Percentiles rank a stretch among this genome's conserved stretches.
Evolutionary conservation across 1,140 invertebrate species (phyloP).

Genomic region (Tetramorium alpestre): DNA sequence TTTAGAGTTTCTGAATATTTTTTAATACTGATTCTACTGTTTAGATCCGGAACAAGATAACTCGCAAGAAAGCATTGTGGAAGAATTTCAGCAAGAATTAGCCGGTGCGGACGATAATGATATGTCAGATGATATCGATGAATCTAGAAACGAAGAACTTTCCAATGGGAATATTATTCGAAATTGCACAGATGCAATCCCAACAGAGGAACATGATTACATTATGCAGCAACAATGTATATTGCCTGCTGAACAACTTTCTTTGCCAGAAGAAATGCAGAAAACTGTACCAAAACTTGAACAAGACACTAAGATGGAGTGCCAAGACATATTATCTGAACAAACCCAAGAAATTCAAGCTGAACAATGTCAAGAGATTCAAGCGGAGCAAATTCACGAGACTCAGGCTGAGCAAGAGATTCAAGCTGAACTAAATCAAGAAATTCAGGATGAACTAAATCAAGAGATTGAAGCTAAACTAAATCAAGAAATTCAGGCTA

Average conservation of each 20-base stretch:
- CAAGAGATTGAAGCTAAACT: slow-evolving; percentile 2
- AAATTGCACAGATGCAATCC: slow-evolving; percentile 59
- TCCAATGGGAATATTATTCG: neutral
- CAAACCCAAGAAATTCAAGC: slow-evolving; percentile 13
- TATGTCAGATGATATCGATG: neutral
- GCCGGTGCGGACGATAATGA: neutral
- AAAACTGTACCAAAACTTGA: neutral
- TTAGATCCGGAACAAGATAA: slow-evolving; percentile 51
- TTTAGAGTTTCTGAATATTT: neutral
- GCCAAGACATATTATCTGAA: slow-evolving; percentile 29
- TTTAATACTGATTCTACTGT: neutral
- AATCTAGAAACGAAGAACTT: neutral
- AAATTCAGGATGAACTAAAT: neutral
- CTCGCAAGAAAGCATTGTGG: slow-evolving; percentile 21
- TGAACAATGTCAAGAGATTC: slow-evolving; percentile 12
- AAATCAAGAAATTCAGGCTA: neutral
- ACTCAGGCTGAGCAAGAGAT: neutral
- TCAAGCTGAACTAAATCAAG: slow-evolving; percentile 5
- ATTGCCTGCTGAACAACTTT: slow-evolving; percentile 35
- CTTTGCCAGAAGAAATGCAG: neutral
- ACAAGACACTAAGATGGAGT: slow-evolving; percentile 9
- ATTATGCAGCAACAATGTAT: slow-evolving; percentile 74
- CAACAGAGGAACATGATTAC: slow-evolving; percentile 75
- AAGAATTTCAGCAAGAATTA: slow-evolving; percentile 35
- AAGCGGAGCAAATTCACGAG: neutral